Base-by-base conservation (phyloP, 2,113 vertebrate species). In the Cyprinodon tularosa region DNA sequence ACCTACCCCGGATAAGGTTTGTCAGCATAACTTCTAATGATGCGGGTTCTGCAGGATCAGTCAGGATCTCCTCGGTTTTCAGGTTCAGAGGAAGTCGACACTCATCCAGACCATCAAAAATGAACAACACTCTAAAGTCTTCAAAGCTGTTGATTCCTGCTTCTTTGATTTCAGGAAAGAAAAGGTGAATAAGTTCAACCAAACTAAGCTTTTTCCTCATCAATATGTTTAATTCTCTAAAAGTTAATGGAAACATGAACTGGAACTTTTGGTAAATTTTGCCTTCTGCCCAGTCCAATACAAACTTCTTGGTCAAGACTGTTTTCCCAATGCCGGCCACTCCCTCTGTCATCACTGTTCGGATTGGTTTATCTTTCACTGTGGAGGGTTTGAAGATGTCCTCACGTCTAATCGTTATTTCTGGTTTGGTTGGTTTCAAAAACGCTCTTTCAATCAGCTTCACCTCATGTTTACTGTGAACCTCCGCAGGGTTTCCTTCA, bases 401-500 rank as follows among this genome's bases (percentile, higher is more conserved):
- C 59, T 77, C 57, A 12, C 0, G 17, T 63, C 17, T 44, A 47
- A 77, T 70, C 40, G 6, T 63, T 53, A 6, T 59, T 57, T 70
- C 61, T 53, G 47, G 13, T 64, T 38, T 53, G 6, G 37, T 44
- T 47, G 72, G 20, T 50, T 70, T 74, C 38, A 62, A 42, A 42
- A 59, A 71, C 4, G 53, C 62, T 66, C 1, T 8, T 77, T 89
- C 83, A 64, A 89, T 87, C 69, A 79, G 84, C 72, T 60, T 88
- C 47, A 86, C 53, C 62, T 90, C 89, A 59, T 90, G 89, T 42
- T 87, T 74, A 0, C 7, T 12, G 13, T 72, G 84, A 57, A 87
- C 64, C 45, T 61, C 12, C 59, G 5, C 3, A 37, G 62, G 4
- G 12, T 13, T 74, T 15, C 0, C 44, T 2, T 82, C 78, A 62